Evolutionary conservation across 2,113 vertebrate species (phyloP), one percentile per base, ranked within the genome.

Genomic region (Otolemur garnettii): DNA sequence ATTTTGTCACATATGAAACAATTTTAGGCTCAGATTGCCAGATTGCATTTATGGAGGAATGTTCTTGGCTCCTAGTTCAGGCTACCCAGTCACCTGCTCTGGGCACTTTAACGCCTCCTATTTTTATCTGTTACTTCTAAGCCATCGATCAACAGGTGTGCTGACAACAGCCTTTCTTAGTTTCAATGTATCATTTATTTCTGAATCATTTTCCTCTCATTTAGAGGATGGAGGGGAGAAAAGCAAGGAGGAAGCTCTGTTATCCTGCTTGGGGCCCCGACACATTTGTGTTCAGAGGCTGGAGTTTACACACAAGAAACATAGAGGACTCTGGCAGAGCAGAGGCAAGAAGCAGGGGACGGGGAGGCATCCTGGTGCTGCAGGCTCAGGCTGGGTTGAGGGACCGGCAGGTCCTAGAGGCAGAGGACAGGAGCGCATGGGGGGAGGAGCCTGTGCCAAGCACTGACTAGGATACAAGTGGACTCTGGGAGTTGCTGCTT

Each of bases 341-440:
- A 69, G 66, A 85, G 12, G 53, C 38, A 11, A 28, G 72, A 86
- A 80, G 79, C 28, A 42, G 59, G 53, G 66, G 28, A 30, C 4
- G 53, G 5, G 21, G 42, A 62, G 59, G 15, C 21, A 55, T 42
- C 12, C 18, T 33, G 68, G 42, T 26, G 28, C 35, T 21, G 28
- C 45, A 38, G 28, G 4, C 15, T 5, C 21, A 21, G 35, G 57
- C 11, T 5, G 53, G 30, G 24, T 21, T 50, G 42, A 15, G 55
- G 66, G 38, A 60, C 18, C 0, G 12, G 21, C 38, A 26, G 33
- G 11, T 75, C 59, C 59, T 28, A 21, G 38, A 45, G 59, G n/a
- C 24, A 6, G 42, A 33, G 38, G 22, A 3, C 4, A 3, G 1
- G 14, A 1, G n/a, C 9, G 13, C 50, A 85, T 17, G 0, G 2